A percentile compares a stretch with the other conserved stretches of the same genome.
phyloP scores from a whole-genome alignment of 2,888 invertebrate genomes.

The Chrysomela aeneicollis region DNA sequence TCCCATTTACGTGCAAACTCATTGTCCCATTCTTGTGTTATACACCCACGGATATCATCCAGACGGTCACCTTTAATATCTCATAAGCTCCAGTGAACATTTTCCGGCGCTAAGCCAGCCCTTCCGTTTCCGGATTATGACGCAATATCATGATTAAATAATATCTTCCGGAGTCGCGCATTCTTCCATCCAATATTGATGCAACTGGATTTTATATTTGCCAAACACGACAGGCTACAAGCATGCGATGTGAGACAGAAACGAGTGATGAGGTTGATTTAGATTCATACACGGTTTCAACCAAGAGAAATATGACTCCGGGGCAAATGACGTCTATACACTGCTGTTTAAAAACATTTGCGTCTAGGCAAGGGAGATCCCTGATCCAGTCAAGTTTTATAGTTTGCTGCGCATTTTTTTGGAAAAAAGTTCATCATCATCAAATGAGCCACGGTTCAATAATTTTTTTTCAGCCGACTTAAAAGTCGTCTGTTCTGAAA shows the following conservation, averaged over 20 bases:
- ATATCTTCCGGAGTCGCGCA: conserved; percentile 2
- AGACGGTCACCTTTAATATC: conserved; percentile 3
- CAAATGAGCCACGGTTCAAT: too few relatives aligned
- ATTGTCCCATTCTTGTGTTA: not conserved
- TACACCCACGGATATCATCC: not conserved
- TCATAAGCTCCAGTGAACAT: not conserved
- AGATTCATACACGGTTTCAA: too few relatives aligned
- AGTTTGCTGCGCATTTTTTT: too few relatives aligned
- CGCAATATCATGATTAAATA: conserved; percentile 4
- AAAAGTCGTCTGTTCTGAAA: too few relatives aligned
- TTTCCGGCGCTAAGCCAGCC: conserved; percentile 4
- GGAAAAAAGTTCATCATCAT: too few relatives aligned
- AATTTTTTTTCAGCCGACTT: too few relatives aligned
- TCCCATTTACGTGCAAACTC: not conserved
- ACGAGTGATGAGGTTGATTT: too few relatives aligned
- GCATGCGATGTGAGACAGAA: not conserved
- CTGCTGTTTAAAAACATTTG: too few relatives aligned
- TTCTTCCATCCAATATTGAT: conserved; percentile 3
- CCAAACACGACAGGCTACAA: not conserved
- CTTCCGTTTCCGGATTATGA: conserved; percentile 5
- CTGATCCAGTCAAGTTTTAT: too few relatives aligned
- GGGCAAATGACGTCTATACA: too few relatives aligned
- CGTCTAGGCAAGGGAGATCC: too few relatives aligned
- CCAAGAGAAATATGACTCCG: too few relatives aligned
- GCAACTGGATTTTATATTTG: not conserved